phyloP scores from a whole-genome alignment of 2,888 invertebrate species.

The Criorhina ranunculi region DNA sequence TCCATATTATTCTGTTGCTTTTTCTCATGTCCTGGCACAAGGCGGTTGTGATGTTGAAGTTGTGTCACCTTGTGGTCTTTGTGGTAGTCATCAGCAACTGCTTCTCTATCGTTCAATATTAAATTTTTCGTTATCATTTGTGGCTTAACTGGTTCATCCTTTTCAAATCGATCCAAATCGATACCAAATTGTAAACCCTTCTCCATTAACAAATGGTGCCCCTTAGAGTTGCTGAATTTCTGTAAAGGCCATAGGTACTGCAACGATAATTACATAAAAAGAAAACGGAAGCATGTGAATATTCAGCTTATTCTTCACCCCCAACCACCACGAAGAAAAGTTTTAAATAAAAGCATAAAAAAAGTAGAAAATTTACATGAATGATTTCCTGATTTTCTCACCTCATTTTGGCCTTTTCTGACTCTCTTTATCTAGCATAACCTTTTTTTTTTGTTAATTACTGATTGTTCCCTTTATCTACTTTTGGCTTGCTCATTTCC shows the following conservation, averaged over 20 bases:
- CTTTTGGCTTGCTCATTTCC: constrained; percentile 47
- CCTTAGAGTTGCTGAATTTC: constrained; percentile 89
- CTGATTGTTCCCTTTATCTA: constrained; percentile 53
- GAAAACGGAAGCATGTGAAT: constrained; percentile 35
- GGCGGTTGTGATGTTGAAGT: constrained; percentile 53
- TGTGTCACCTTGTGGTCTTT: constrained; percentile 65
- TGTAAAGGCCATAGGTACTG: constrained; percentile 94
- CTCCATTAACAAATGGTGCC: constrained; percentile 88
- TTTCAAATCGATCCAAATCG: constrained; percentile 82
- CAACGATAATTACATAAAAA: constrained; percentile 63
- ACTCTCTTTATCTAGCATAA: constrained; percentile 14
- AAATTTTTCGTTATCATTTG: constrained; percentile 78
- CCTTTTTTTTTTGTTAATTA: constrained; percentile 59
- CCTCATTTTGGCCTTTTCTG: not conserved
- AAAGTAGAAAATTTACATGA: constrained; percentile 53
- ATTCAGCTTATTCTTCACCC: constrained; percentile 6
- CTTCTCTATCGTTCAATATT: constrained; percentile 64
- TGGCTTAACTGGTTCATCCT: constrained; percentile 81
- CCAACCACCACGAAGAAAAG: constrained; percentile 31
- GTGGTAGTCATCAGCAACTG: constrained; percentile 52
- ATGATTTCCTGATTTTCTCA: constrained; percentile 47
- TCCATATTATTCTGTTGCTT: constrained; percentile 79
- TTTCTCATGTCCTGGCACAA: constrained; percentile 52
- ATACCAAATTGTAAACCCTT: constrained; percentile 84
- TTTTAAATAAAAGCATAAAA: constrained; percentile 48